A percentile compares a stretch with the other conserved stretches of the same genome.
Evolutionary conservation across 2,888 invertebrate species (phyloP).

Genomic region (Podotricha telesiphe): DNA sequence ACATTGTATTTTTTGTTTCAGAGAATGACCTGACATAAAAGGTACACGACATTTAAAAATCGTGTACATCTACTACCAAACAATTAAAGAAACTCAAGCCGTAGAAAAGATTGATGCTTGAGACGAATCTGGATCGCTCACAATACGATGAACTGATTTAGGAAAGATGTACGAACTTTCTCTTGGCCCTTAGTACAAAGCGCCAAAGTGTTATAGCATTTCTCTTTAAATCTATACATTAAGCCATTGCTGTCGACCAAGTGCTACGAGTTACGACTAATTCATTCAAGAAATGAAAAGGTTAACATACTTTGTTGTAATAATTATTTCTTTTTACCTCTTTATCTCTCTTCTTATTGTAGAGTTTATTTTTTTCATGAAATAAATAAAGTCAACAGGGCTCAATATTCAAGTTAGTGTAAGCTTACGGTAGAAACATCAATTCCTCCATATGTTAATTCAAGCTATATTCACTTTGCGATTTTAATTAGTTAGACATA

Average conservation of each 20-base stretch:
- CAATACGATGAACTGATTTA: slow-evolving; percentile 66
- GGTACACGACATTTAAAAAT: slow-evolving; percentile 42
- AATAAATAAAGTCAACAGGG: no score
- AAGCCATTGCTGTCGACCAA: slow-evolving; percentile 1
- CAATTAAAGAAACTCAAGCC: slow-evolving; percentile 59
- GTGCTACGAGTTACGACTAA: not conserved
- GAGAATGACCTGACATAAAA: slow-evolving; percentile 44
- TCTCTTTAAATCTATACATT: slow-evolving; percentile 47
- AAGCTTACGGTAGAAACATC: no score
- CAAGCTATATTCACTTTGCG: no score
- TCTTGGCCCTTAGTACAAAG: slow-evolving; percentile 69
- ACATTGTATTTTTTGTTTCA: slow-evolving; percentile 42
- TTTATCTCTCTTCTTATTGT: no score
- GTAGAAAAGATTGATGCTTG: slow-evolving; percentile 66
- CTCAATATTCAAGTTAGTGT: no score
- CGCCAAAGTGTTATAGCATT: slow-evolving; percentile 56
- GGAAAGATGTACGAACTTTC: slow-evolving; percentile 74
- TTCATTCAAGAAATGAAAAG: not conserved
- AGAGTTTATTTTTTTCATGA: no score
- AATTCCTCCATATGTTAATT: no score
- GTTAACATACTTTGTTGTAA: not conserved
- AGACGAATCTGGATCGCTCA: slow-evolving; percentile 68
- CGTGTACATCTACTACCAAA: slow-evolving; percentile 55
- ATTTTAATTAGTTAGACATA: no score
- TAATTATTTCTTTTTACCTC: no score